Evolutionary conservation across 2,113 vertebrate genomes (phyloP).

Genomic region (Ellobius talpinus): DNA sequence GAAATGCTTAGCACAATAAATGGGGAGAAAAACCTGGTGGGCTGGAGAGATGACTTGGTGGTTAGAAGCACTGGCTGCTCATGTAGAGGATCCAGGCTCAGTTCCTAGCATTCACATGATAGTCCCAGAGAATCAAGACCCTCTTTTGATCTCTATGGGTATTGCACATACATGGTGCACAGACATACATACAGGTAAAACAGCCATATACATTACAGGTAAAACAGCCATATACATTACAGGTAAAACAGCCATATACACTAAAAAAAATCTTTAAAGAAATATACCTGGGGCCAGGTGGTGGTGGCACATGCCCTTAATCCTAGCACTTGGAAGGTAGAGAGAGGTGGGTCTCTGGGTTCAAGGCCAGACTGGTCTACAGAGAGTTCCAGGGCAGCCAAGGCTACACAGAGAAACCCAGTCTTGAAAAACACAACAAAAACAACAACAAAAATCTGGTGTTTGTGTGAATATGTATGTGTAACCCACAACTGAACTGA

Average conservation of each 20-base stretch:
- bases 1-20: too few species aligned
- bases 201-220: background rate
- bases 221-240: background rate
- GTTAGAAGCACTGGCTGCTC: background rate
- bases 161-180: background rate
- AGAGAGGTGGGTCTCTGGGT: background rate
- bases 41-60: background rate
- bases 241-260: background rate
- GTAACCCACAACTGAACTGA: background rate
- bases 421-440: background rate
- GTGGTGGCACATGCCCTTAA: background rate
- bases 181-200: background rate
- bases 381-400: background rate
- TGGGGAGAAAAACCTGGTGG: background rate
- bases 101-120: background rate
- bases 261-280: too few species aligned
- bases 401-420: background rate
- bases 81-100: background rate
- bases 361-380: background rate
- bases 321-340: background rate
- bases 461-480: fast-evolving
- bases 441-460: too few species aligned
- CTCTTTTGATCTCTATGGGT: background rate
- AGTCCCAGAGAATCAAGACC: background rate
- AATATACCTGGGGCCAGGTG: too few species aligned